Percentiles rank a stretch among this genome's conserved stretches.
Conservation (phyloP, 2,113 vertebrate species). For the Tachysurus fulvidraco region DNA sequence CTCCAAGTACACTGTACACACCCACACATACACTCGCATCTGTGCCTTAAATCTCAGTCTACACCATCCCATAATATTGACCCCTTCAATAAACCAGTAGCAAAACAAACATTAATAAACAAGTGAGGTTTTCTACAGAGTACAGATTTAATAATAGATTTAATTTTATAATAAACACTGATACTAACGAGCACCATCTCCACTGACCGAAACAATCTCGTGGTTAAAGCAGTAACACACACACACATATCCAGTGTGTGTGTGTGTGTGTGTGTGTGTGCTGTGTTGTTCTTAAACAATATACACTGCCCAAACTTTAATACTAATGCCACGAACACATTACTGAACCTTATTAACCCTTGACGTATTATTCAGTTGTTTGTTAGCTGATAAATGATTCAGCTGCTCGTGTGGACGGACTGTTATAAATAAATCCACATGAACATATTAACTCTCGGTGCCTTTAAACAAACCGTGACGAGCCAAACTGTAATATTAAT, state of each 20-base stretch:
- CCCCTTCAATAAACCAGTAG: not conserved
- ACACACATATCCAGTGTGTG: not conserved
- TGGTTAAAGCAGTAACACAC: not conserved
- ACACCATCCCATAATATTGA: no score
- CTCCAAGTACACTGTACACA: fast-evolving
- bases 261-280: not conserved
- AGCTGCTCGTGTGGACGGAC: not conserved
- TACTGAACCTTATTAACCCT: not conserved
- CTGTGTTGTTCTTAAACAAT: not conserved
- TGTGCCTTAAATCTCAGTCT: not conserved
- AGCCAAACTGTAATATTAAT: not conserved
- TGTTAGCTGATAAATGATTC: not conserved
- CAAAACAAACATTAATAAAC: not conserved
- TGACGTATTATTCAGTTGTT: not conserved
- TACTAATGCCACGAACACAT: no score
- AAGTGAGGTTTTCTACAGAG: not conserved
- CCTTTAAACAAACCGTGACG: not conserved
- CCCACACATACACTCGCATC: not conserved
- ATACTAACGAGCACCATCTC: not conserved
- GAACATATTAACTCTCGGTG: not conserved
- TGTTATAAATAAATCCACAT: not conserved
- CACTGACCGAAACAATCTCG: not conserved
- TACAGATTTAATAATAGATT: not conserved
- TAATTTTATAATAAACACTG: not conserved
- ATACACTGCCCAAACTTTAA: not conserved